Conservation (phyloP, 35 echinoderm and acorn worm species). For the Lytechinus pictus region DNA sequence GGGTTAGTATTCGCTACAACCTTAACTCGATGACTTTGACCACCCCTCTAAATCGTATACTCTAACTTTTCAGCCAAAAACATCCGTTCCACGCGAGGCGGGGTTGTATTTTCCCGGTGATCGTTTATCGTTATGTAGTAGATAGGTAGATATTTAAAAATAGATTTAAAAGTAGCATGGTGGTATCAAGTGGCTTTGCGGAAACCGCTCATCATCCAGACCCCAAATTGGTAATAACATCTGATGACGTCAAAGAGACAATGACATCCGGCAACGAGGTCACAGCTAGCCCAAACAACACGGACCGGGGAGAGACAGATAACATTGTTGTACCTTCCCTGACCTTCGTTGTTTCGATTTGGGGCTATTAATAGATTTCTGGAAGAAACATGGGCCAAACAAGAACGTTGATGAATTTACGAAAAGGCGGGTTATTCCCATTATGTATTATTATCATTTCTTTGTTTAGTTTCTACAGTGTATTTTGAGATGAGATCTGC, state of each 20-base stretch:
- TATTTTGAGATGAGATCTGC: too few relatives aligned
- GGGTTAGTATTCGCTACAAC: too few relatives aligned
- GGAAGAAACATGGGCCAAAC: too few relatives aligned
- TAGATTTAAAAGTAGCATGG: background rate
- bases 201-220: background rate
- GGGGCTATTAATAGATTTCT: background rate
- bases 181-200: background rate
- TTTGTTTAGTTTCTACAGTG: too few relatives aligned
- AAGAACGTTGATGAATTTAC: too few relatives aligned
- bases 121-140: background rate
- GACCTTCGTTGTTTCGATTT: background rate
- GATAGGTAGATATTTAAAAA: background rate
- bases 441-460: too few relatives aligned
- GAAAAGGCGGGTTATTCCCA: too few relatives aligned
- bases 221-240: background rate
- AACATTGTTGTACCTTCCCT: background rate
- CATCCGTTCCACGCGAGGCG: background rate
- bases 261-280: background rate
- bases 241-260: conserved; percentile 6
- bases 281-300: background rate
- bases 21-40: background rate
- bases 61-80: background rate
- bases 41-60: background rate
- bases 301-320: background rate
- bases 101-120: background rate